phyloP scores from a whole-genome alignment of 2,113 vertebrate species.

The Antidorcas marsupialis region DNA sequence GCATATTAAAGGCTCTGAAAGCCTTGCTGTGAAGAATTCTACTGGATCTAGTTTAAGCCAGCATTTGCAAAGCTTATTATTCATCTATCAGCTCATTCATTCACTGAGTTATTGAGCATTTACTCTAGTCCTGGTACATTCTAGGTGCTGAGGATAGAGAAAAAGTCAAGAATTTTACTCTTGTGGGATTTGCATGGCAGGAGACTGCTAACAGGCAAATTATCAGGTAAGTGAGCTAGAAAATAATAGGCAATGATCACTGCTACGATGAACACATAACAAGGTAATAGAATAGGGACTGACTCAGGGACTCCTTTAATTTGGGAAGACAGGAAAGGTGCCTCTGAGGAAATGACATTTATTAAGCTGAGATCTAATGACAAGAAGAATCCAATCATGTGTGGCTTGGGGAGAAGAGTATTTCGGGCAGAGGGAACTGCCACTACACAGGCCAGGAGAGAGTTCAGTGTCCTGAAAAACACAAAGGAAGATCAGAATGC shows the following conservation, averaged over 20 bases:
- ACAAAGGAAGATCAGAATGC: neutral
- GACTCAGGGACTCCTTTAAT: neutral
- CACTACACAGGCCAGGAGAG: neutral
- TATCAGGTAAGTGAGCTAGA: neutral
- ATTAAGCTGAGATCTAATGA: neutral
- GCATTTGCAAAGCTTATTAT: neutral
- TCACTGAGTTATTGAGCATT: neutral
- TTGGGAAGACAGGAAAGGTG: neutral
- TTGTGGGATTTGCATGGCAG: fast-evolving
- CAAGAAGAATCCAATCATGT: neutral
- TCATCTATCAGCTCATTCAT: neutral
- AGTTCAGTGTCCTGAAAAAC: neutral
- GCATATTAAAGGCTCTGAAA: neutral
- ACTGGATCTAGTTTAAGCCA: neutral
- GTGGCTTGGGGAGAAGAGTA: neutral
- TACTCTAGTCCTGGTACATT: neutral
- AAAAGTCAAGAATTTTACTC: neutral
- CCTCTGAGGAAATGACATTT: constrained; percentile 19
- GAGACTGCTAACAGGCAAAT: neutral
- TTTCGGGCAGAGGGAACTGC: neutral
- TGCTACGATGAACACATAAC: neutral
- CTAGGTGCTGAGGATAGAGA: neutral
- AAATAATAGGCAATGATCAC: neutral
- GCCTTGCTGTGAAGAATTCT: neutral
- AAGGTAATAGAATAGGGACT: neutral